Base-by-base conservation (phyloP, 1,140 invertebrate species). In the Himalopsyche phryganea region DNA sequence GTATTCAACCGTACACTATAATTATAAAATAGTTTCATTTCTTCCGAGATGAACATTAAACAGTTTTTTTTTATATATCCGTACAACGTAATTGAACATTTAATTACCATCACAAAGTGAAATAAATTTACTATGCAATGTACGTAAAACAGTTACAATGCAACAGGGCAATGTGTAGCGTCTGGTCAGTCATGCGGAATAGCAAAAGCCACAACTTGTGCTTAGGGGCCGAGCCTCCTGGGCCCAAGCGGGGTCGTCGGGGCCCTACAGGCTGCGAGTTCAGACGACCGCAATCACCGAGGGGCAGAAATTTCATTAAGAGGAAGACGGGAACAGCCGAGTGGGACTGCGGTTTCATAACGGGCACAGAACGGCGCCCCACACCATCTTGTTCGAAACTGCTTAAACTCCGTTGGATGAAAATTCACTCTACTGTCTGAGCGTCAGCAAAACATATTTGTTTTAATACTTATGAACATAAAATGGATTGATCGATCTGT, bases 301-400 rank as follows among this genome's bases (percentile, higher is more conserved):
- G 50, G 50, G 50, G 40, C 50, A 38, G 50, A 51, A 51, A 51
- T 51, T 51, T 51, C 50, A 51, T 51, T 51, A 51, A 40, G 50
- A 38, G 36, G 50, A 18, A 50, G 35, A 50, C 47, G 19, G 13
- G 45, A 14, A 47, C 45, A 47, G 35, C 19, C 47, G 17, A 5
- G 40, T 28, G 28, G 47, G 20, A 13, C 9, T 50, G 47, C 28
- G 47, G 47, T 50, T 20, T 50, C n/a, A 18, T 50, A 50, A 50
- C 47, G 19, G 23, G n/a, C 47, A 50, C 47, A 10, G 19, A 32
- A 13, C 18, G 44, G 11, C 47, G 23, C 23, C 23, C 23, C 23
- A 28, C 23, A 3, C 23, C 3, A 28, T 28, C 23, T 28, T 28
- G 23, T 28, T 32, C 9, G 28, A 33, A 50, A 18, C 28, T 9